A percentile compares a stretch with the other conserved stretches of the same genome.
Conservation (phyloP, 2,888 invertebrate genomes). For the Leucophenga montana region DNA sequence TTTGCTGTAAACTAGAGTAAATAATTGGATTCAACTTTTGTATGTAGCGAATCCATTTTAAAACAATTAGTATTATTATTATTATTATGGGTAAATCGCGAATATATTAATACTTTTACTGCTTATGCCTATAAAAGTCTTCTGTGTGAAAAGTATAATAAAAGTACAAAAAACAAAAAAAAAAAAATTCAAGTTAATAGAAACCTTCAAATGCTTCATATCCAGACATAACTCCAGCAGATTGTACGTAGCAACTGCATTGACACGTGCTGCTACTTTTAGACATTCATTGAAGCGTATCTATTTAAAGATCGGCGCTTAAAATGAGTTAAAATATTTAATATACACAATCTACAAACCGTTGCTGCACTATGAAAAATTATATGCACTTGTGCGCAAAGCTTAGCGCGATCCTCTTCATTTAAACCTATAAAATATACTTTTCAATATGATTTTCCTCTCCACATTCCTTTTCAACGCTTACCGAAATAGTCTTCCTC, state of each 20-base stretch:
- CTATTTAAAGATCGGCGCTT: conserved; percentile 31
- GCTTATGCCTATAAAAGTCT: background rate
- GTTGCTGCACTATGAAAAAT: conserved; percentile 98
- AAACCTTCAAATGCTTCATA: conserved; percentile 83
- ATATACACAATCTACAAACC: conserved; percentile 65
- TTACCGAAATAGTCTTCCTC: conserved; percentile 66
- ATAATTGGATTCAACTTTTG: too few relatives aligned
- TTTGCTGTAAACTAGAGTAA: too few relatives aligned
- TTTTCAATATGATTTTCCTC: background rate
- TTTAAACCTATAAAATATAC: conserved; percentile 75
- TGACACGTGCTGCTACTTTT: conserved; percentile 88
- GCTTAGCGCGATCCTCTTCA: conserved; percentile 77
- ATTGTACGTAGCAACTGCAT: conserved; percentile 90
- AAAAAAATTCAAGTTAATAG: background rate
- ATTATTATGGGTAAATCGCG: too few relatives aligned
- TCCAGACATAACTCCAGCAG: conserved; percentile 86
- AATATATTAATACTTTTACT: too few relatives aligned
- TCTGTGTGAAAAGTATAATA: background rate
- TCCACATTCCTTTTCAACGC: conserved; percentile 22
- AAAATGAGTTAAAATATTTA: background rate
- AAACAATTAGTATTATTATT: too few relatives aligned
- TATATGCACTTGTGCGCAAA: conserved; percentile 82
- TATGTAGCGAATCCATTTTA: too few relatives aligned
- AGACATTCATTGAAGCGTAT: conserved; percentile 93
- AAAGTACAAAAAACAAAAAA: background rate